Base-by-base conservation (phyloP, 1,140 invertebrate species). In the Halictus rubicundus region DNA sequence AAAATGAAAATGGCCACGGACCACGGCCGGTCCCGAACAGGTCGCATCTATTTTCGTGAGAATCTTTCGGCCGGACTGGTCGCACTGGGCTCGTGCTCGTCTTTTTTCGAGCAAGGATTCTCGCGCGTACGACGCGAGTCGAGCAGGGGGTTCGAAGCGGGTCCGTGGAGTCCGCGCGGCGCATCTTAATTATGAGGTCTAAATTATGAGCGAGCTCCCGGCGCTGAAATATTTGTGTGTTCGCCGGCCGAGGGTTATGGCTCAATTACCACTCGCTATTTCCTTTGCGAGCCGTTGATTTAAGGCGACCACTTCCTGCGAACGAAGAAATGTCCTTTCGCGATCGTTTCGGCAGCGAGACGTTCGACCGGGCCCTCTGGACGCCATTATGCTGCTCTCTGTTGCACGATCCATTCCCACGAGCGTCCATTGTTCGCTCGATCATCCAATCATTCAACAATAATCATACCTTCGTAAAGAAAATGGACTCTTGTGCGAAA, bases 191-290 rank as follows among this genome's bases (percentile, higher is more conserved):
- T 90, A 90, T 87, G 78, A 88, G 84, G 81, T 73, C 77, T 90
- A 90, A 91, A 90, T 92, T 91, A 92, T 87, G 88, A 89, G 85
- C 80, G 70, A 80, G 75, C 81, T 88, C 83, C 84, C 85, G 83
- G 83, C 84, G 89, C 85, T 91, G 90, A 92, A 90, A 91, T 91
- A 91, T 91, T 91, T 88, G 90, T 88, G 86, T 81, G 84, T 90
- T 90, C 81, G 82, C 85, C 84, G 85, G 86, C 68, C 86, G 87
- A 87, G 88, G 90, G 84, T 91, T 91, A 92, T 87, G 89, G 89
- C 89, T 91, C 90, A 91, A 91, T 91, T 91, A 91, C 89, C 88
- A 89, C 89, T 91, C 54, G 89, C 89, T 89, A 89, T 91, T 91
- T 89, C 84, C 90, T 90, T 89, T 86, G 88, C 88, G 78, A 86